A percentile compares a stretch with the other conserved stretches of the same genome.
Evolutionary conservation across 2,888 invertebrate genomes (phyloP).

Genomic region (Catocala sponsa): DNA sequence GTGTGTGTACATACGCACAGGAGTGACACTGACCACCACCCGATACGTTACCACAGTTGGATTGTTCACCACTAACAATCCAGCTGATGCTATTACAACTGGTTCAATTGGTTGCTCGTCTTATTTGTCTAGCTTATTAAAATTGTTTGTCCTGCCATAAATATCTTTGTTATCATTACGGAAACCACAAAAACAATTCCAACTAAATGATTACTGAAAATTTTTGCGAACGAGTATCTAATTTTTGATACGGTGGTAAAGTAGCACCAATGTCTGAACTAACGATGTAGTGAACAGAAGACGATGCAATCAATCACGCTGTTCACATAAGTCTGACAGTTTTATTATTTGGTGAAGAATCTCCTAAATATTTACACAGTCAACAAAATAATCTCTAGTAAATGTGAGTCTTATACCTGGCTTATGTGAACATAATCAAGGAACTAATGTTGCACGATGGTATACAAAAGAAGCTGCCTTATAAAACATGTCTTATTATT

Average conservation of each 20-base stretch:
- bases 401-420: slow-evolving; percentile 30
- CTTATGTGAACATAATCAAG: slow-evolving; percentile 62
- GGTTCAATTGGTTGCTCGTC: slow-evolving; percentile 55
- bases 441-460: slow-evolving; percentile 44
- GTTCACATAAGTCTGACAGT: slow-evolving; percentile 72
- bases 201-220: slow-evolving; percentile 32
- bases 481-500: slow-evolving; percentile 20
- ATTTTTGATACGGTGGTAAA: slow-evolving; percentile 30
- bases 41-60: slow-evolving; percentile 30
- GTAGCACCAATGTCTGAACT: slow-evolving; percentile 33
- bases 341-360: slow-evolving; percentile 75
- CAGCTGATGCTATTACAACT: slow-evolving; percentile 40
- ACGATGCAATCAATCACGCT: slow-evolving; percentile 72
- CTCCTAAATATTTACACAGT: slow-evolving; percentile 61
- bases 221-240: slow-evolving; percentile 14
- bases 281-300: slow-evolving; percentile 53
- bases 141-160: slow-evolving; percentile 28
- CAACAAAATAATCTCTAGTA: slow-evolving; percentile 46
- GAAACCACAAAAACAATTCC: slow-evolving; percentile 21
- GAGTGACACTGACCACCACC: slow-evolving; percentile 65
- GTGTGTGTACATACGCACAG: slow-evolving; percentile 81
- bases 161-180: slow-evolving; percentile 24
- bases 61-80: slow-evolving; percentile 43
- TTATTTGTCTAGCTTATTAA: slow-evolving; percentile 44
- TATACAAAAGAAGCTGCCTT: slow-evolving; percentile 21